phyloP scores from a whole-genome alignment of 2,113 vertebrate species.

The Scortum barcoo region DNA sequence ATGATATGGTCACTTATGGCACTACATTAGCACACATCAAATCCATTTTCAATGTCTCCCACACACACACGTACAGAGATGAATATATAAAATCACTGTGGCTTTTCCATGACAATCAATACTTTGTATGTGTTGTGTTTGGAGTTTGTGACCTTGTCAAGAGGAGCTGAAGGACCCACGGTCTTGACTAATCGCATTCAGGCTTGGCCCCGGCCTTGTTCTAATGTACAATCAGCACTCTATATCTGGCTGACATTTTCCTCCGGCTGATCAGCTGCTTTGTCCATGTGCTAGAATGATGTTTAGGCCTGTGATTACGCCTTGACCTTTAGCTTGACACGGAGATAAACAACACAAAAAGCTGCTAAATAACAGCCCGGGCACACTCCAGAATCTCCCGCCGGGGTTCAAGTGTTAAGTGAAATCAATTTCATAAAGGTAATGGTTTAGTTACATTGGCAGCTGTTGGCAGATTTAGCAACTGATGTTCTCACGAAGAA shows the following conservation, averaged over 20 bases:
- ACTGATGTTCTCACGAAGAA: neutral
- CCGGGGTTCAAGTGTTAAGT: constrained; percentile 17
- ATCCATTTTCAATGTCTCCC: neutral
- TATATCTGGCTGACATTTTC: constrained; percentile 83
- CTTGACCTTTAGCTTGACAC: constrained; percentile 77
- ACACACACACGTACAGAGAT: neutral
- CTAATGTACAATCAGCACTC: constrained; percentile 77
- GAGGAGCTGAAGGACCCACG: constrained; percentile 28
- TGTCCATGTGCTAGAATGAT: constrained; percentile 69
- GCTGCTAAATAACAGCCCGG: constrained; percentile 38
- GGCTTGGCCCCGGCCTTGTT: constrained; percentile 57
- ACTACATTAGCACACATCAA: neutral
- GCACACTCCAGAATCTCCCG: constrained; percentile 21
- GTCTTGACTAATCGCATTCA: constrained; percentile 64
- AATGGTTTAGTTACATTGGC: neutral
- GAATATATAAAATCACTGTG: constrained; percentile 10
- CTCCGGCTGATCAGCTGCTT: constrained; percentile 73
- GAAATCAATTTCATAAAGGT: constrained; percentile 25
- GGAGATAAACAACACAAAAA: constrained; percentile 74
- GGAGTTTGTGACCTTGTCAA: constrained; percentile 65
- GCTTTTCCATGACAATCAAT: neutral
- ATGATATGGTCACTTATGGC: neutral
- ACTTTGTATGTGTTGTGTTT: constrained; percentile 36
- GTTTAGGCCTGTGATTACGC: constrained; percentile 76
- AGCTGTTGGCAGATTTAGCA: neutral